Base-by-base conservation (phyloP, 1,140 invertebrate species). In the Homarus americanus region DNA sequence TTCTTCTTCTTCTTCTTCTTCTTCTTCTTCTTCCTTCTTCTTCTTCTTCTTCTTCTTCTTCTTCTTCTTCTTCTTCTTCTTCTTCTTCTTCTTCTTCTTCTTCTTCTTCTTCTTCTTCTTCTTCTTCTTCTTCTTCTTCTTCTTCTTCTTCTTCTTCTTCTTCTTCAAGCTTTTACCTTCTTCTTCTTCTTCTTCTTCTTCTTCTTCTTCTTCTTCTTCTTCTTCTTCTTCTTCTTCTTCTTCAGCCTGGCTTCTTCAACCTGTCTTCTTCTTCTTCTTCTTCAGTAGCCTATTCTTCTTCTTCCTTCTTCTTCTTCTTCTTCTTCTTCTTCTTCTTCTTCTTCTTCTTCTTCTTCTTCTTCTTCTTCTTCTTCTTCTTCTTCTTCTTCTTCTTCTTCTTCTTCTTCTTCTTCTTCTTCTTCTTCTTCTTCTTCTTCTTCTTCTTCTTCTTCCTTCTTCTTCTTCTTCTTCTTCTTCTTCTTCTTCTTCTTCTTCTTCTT, bases 351-450 rank as follows among this genome's bases (percentile, higher is more conserved):
- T 28, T 80, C 78, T 49, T 28, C 44, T 41, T 49, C 40, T 80
- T 41, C 44, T 41, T 80, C 78, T 80, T 28, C 28, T 28, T 80
- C 78, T 80, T 41, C 28, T 28, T 49, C 78, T 80, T 41, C 28
- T 28, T 49, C 28, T 75, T 38, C 73, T 75, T 38, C 34, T 24
- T 17, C 24, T 38, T 5, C 73, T 38, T 24, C 34, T 75, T 38
- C 34, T 28, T 24, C 69, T 72, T 34, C 69, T 72, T 34, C 15
- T 72, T 12, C n/a, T 72, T 34, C 15, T 72, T 34, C 69, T 28
- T 12, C 1, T n/a, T 24, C 4, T n/a, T 63, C 24, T 34, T 3
- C 36, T 34, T 12, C 10, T 72, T 34, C 69, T 34, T 32, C 69
- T 9, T 72, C 69, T 34, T 72, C 69, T 34, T 24, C 69, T n/a